Evolutionary conservation across 2,113 vertebrate genomes (phyloP).

Genomic region (Piaya cayana): DNA sequence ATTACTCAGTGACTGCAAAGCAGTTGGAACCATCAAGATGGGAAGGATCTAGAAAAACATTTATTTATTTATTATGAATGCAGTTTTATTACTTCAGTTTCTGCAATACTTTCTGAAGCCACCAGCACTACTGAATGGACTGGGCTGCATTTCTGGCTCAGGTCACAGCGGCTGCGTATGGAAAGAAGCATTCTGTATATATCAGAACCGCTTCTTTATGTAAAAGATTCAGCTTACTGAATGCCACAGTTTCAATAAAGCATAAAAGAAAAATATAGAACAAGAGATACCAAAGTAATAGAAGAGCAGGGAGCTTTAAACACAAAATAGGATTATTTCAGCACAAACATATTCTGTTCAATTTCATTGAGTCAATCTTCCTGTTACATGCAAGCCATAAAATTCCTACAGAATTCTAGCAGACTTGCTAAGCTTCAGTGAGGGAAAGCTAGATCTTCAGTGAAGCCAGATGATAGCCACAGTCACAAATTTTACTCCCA

Average conservation of each 20-base stretch:
- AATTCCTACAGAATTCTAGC: not conserved
- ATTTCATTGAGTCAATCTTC: not conserved
- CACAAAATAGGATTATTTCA: slow-evolving; percentile 34
- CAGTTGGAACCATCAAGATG: not conserved
- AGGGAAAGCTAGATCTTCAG: not conserved
- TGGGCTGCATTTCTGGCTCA: not conserved
- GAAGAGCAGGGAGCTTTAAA: slow-evolving; percentile 39
- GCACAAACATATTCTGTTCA: not conserved
- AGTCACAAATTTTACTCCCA: not conserved
- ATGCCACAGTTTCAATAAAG: not conserved
- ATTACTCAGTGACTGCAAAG: not conserved
- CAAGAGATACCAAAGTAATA: not conserved
- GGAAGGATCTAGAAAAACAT: not conserved
- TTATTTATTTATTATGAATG: not conserved
- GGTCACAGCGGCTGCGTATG: not conserved
- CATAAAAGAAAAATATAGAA: not conserved
- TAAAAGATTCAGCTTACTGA: not conserved
- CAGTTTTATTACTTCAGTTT: not conserved
- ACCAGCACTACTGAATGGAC: not conserved
- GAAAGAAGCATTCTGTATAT: not conserved
- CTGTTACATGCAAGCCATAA: not conserved
- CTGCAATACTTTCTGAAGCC: not conserved
- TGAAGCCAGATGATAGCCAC: not conserved
- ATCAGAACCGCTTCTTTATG: not conserved
- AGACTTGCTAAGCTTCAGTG: not conserved